Base-by-base conservation (phyloP, 2,888 invertebrate species). In the Eustalomyia histrio region DNA sequence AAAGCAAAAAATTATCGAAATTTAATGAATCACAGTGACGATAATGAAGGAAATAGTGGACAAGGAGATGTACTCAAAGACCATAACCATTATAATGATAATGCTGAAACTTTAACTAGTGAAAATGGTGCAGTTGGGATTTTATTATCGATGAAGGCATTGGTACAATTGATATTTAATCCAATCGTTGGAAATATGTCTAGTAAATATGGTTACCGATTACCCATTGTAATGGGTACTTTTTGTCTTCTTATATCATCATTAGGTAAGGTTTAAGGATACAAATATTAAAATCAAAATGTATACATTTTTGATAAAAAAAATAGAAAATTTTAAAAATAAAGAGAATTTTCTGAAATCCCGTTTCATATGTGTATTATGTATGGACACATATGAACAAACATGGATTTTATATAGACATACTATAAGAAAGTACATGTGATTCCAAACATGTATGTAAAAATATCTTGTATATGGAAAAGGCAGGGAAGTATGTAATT, bases 161-260 rank as follows among this genome's bases (percentile, higher is more conserved):
- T 96, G 79, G 94, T 96, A 5, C 96, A 97, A 90, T 92, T 97
- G 69, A 90, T 95, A 76, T 92, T 94, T 85, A 96, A 96, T 88
- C 95, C 96, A 1, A 90, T 95, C 52, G 93, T 96, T 52, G 96
- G 96, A 35, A 93, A 92, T 82, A 88, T 95, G 60, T 94, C 94
- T 3, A 92, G 91, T 65, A 92, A 92, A 84, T 89, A 93, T 76
- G 95, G 95, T 24, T 95, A 94, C 88, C 92, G 93, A 63, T 89
- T 93, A 60, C 95, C 95, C 0, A 91, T 95, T 80, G 92, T 95
- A 63, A 88, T 94, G 64, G 96, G 95, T 63, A 94, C 94, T 79
- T 91, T 94, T 76, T 93, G 93, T 85, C 92, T 95, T 83, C 90
- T 95, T 24, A 84, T 94, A 12, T 94, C 95, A 8, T 93, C 95